Evolutionary conservation across 2,113 vertebrate species (phyloP), one percentile per base, ranked within the genome.

Genomic region (Chaetura pelagica): DNA sequence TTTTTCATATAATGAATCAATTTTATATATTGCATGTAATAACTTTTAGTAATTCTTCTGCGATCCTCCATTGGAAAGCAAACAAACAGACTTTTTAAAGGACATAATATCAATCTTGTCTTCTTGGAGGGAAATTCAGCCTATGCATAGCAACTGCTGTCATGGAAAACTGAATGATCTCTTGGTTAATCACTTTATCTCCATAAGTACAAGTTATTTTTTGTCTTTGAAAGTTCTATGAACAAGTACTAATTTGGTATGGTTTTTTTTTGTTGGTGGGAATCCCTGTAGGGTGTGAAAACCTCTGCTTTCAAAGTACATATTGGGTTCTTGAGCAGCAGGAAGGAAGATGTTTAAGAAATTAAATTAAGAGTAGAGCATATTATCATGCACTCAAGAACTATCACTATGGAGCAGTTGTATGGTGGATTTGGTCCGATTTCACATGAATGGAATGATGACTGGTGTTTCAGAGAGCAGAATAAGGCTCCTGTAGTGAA

Each of bases 111-210:
- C 63, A 81, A 86, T 73, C 63, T 95, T 86, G 10, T 46, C 13
- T 29, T 84, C 72, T 79, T 54, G 75, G 51, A 49, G 30, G 26
- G 11, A 51, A 62, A 69, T 66, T 73, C 86, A 69, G 38, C 44
- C 72, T 69, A 69, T 34, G 14, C 7, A 46, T 51, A 85, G 34
- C 8, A 90, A 84, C 18, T 74, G 55, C 32, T 95, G 67, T 89
- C 68, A 49, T n/a, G 34, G 18, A 86, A 93, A 93, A 94, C 19
- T 34, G 76, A 94, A 75, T 69, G 23, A 71, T 80, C 4, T 9
- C 32, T 62, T 92, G 26, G 40, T 95, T 93, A 91, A 92, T 24
- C 20, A 96, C 97, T 96, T 96, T 89, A 62, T 90, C 48, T 88
- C 66, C 38, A 55, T 78, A 84, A 94, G 69, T 51, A 84, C 84